Evolutionary conservation across 2,113 vertebrate genomes (phyloP).

Genomic region (Mohoua ochrocephala): DNA sequence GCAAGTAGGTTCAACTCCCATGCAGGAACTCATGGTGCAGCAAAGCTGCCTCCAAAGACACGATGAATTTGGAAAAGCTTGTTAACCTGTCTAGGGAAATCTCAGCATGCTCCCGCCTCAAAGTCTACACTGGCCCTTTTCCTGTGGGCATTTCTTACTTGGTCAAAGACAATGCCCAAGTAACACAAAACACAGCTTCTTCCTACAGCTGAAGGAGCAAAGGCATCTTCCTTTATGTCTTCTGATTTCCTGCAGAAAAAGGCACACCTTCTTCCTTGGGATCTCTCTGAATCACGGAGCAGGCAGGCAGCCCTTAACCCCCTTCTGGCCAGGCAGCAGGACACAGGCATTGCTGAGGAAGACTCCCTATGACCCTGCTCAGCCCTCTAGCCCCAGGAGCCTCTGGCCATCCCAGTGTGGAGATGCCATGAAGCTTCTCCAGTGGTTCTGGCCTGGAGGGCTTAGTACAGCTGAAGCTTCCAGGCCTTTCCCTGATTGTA

Average conservation of each 20-base stretch:
- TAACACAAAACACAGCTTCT: neutral
- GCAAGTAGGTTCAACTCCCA: neutral
- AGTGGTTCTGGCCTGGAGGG: neutral
- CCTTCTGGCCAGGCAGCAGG: neutral
- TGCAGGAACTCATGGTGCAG: neutral
- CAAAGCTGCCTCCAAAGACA: neutral
- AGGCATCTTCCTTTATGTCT: neutral
- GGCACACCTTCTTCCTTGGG: neutral
- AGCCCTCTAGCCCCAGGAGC: neutral
- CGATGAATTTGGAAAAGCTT: neutral
- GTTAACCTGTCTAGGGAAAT: neutral
- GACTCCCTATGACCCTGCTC: neutral
- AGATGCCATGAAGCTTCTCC: neutral
- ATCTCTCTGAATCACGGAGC: neutral
- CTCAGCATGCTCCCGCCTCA: rapidly evolving
- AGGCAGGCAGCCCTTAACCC: neutral
- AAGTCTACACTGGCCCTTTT: neutral
- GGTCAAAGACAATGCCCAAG: neutral
- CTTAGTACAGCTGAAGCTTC: neutral
- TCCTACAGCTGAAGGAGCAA: neutral
- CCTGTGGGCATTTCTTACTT: neutral
- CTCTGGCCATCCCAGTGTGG: neutral
- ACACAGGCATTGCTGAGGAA: neutral
- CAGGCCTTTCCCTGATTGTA: neutral
- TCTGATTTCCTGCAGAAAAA: neutral